These are phyloP conservation scores for Puffinus mauretanicus DNA, from an alignment of 2,113 vertebrate genomes.

Conservation along the genomic window DNA sequence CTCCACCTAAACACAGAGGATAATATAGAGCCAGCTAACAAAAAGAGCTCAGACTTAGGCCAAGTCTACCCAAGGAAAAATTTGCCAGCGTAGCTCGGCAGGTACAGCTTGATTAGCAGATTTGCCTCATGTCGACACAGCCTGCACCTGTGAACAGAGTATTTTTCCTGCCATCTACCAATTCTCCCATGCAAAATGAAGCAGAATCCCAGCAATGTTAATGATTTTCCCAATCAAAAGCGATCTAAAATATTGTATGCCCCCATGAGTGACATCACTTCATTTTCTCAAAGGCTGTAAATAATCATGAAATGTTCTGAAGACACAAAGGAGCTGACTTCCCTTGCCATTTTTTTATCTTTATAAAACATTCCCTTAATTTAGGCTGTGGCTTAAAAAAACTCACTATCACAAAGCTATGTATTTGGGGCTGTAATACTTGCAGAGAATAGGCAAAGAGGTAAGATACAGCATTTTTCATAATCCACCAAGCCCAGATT, in stretches of 20 bases:
- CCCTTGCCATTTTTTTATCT: not conserved
- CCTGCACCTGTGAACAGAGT: not conserved
- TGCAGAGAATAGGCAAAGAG: not conserved
- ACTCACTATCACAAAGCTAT: not conserved
- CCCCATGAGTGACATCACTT: not conserved
- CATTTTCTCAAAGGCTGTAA: not conserved
- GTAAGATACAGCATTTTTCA: not conserved
- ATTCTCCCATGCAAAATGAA: not conserved
- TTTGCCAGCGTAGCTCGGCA: not conserved
- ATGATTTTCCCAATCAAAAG: not conserved
- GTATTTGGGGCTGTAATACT: not conserved
- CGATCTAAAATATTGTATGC: not conserved
- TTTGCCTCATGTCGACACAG: not conserved
- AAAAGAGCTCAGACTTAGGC: not conserved
- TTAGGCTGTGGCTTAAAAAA: not conserved
- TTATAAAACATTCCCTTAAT: not conserved
- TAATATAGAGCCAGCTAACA: not conserved
- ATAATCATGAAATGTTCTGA: not conserved
- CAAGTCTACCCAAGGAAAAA: not conserved
- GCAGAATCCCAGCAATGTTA: not conserved
- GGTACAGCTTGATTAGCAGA: constrained; percentile 29
- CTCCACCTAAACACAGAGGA: not conserved
- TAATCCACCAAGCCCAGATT: not conserved
- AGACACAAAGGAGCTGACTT: not conserved
- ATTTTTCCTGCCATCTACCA: not conserved